Base-by-base conservation (phyloP, 1,140 invertebrate genomes). In the Psilanteris sp. region DNA sequence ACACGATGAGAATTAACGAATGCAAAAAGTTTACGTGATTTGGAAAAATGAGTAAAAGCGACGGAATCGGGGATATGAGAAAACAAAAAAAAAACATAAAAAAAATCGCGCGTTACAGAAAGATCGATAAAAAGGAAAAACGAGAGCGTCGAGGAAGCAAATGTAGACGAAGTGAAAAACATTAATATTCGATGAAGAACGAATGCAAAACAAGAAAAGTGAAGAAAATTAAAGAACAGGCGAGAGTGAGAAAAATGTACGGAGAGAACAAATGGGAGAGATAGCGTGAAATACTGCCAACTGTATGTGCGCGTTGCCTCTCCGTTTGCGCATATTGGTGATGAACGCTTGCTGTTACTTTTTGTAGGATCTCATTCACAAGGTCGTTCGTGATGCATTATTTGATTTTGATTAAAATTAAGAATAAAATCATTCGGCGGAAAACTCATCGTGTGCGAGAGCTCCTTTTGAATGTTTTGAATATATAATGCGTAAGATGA, bases 261-360 rank as follows among this genome's bases (percentile, higher is more conserved):
- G 3, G 41, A 8, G 14, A 26, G 16, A 29, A 54, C 37, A 39
- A 16, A 27, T 29, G 22, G 11, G 18, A 4, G 5, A 26, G 34
- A 54, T 54, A 27, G 34, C 4, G 10, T 54, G 50, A 54, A 54
- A 54, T 54, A 54, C 24, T 54, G 50, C 34, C 39, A 54, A 54
- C 50, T 29, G 15, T n/a, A 9, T 54, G 16, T 11, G 14, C 10
- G 18, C 13, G 36, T 52, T 37, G 20, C 20, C 10, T 24, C 27
- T 37, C 11, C 4, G 8, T 11, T 9, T 24, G 46, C 13, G 31
- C 18, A 8, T 52, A 34, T 36, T 16, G 18, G 31, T 26, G 46
- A 48, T 48, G 14, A 48, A n/a, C n/a, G n/a, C n/a, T n/a, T n/a
- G n/a, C n/a, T n/a, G n/a, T n/a, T 4, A 1, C 8, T 41, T 24